phyloP scores from a whole-genome alignment of 1,140 invertebrate species.

The Drosophila teissieri region DNA sequence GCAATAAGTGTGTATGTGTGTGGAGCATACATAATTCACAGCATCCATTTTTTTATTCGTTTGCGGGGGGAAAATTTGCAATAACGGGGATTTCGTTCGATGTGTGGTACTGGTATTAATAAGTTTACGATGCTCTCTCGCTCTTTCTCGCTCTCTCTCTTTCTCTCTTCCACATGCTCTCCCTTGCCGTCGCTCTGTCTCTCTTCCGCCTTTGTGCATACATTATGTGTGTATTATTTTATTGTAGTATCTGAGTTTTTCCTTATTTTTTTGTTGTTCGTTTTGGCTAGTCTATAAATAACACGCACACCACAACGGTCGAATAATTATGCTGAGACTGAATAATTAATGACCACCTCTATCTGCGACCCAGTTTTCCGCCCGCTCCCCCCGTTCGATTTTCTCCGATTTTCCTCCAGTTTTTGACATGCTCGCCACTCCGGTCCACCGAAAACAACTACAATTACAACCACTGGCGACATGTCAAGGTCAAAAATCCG shows the following conservation, averaged over 20 bases:
- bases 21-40: constrained; percentile 22
- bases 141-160: not conserved
- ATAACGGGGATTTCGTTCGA: not conserved
- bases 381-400: constrained; percentile 9
- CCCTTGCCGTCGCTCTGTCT: not conserved
- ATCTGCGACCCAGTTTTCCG: constrained; percentile 40
- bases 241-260: constrained; percentile 22
- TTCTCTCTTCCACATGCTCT: not conserved
- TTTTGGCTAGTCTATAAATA: constrained; percentile 48
- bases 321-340: constrained; percentile 48
- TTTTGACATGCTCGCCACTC: constrained; percentile 19
- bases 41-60: constrained; percentile 21
- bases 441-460: constrained; percentile 22
- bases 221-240: constrained; percentile 36
- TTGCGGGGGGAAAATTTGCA: not conserved
- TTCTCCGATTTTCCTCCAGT: constrained; percentile 7
- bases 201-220: constrained; percentile 20
- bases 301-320: constrained; percentile 28
- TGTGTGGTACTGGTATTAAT: constrained; percentile 40
- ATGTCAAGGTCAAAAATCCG: constrained; percentile 61
- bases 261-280: constrained; percentile 12
- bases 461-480: constrained; percentile 40
- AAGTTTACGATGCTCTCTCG: constrained; percentile 33
- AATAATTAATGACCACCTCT: constrained; percentile 45
- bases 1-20: constrained; percentile 8